phyloP scores from a whole-genome alignment of 2,113 vertebrate species.

The Cercopithecus mona region DNA sequence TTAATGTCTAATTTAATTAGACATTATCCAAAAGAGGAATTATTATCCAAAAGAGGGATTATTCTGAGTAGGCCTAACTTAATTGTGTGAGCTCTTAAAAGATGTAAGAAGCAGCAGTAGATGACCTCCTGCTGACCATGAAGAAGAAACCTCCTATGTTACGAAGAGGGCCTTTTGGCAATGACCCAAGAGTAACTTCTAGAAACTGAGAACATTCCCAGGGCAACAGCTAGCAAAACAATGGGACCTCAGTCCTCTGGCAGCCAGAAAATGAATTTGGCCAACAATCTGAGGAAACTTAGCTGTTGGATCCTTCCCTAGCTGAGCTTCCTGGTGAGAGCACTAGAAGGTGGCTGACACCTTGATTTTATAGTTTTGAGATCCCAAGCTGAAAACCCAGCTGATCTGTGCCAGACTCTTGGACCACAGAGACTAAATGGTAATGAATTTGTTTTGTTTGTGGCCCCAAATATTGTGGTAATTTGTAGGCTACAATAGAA shows the following conservation, averaged over 20 bases:
- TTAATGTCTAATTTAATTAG: too few species aligned
- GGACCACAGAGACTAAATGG: accelerated
- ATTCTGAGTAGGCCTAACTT: background rate
- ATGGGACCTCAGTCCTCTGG: accelerated
- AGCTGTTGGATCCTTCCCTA: background rate
- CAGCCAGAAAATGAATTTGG: background rate
- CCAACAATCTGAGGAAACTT: background rate
- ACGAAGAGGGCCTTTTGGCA: background rate
- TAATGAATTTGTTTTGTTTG: background rate
- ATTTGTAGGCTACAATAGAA: background rate
- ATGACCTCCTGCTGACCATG: background rate
- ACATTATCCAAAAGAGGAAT: background rate
- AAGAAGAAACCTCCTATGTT: background rate
- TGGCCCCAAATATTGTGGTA: background rate
- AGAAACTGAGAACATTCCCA: background rate
- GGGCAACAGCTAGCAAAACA: background rate
- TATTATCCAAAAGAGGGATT: background rate
- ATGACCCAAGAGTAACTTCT: accelerated
- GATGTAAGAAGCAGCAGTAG: background rate
- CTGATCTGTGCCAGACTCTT: background rate
- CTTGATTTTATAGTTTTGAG: background rate
- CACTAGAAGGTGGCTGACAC: accelerated
- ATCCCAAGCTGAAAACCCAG: background rate
- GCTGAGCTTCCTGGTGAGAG: background rate
- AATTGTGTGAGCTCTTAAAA: background rate